These are phyloP conservation scores for Apamea epomidion DNA, from an alignment of 2,888 invertebrate genomes.

Conservation along the genomic window DNA sequence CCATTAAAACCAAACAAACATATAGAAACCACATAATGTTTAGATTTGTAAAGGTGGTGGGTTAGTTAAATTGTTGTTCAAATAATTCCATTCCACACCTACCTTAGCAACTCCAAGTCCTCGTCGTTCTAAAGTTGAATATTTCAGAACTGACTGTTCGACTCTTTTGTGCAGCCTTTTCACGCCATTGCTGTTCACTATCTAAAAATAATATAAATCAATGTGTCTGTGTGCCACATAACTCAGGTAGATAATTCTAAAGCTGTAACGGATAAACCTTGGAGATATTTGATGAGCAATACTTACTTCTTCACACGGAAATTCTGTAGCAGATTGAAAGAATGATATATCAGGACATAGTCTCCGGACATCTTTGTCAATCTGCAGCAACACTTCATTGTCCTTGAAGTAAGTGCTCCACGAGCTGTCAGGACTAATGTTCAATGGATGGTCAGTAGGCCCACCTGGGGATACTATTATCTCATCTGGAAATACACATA, in stretches of 20 bases:
- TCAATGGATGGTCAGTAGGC: slow-evolving; percentile 96
- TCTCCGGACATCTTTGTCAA: slow-evolving; percentile 98
- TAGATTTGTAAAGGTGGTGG: neutral
- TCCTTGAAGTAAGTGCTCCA: slow-evolving; percentile 99
- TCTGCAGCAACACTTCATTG: slow-evolving; percentile 99
- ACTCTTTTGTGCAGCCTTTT: slow-evolving; percentile 97
- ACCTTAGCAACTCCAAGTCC: slow-evolving; percentile 97
- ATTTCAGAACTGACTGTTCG: slow-evolving; percentile 95
- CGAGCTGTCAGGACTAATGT: slow-evolving; percentile 98
- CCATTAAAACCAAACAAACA: neutral
- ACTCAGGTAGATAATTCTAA: neutral
- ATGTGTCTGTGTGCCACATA: neutral
- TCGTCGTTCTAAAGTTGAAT: slow-evolving; percentile 96
- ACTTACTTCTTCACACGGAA: slow-evolving; percentile 94
- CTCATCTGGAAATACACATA: slow-evolving; percentile 91
- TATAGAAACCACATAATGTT: neutral
- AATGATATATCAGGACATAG: slow-evolving; percentile 99
- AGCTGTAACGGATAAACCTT: neutral
- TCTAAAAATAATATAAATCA: slow-evolving; percentile 76
- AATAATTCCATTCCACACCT: slow-evolving; percentile 57
- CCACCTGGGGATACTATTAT: slow-evolving; percentile 96
- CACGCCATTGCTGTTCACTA: slow-evolving; percentile 94
- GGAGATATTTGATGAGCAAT: neutral
- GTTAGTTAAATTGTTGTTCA: neutral
- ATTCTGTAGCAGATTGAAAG: slow-evolving; percentile 98